These are phyloP conservation scores for Amblyjoppa fuscipennis DNA, from an alignment of 2,888 invertebrate genomes.

Conservation along the genomic window DNA sequence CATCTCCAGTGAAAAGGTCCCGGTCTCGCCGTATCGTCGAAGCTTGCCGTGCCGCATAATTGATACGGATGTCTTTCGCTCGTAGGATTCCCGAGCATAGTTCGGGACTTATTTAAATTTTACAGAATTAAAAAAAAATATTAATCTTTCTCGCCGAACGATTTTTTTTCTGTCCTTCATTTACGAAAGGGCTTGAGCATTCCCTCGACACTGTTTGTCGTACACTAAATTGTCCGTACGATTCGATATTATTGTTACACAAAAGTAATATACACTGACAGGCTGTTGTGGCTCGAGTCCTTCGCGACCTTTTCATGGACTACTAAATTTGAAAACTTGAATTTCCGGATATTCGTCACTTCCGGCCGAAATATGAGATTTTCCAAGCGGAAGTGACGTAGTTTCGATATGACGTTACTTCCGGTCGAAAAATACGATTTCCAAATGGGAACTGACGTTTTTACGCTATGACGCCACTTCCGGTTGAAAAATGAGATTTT, in stretches of 20 bases:
- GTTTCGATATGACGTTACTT: too few species aligned
- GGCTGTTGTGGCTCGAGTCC: background rate
- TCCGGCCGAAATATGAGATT: background rate
- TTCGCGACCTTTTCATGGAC: too few species aligned
- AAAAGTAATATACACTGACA: background rate
- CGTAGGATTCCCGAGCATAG: conserved; percentile 69
- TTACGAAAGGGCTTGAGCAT: background rate
- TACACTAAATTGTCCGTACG: too few species aligned
- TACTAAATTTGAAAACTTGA: too few species aligned
- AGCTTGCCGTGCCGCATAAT: conserved; percentile 81
- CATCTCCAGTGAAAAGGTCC: conserved; percentile 42
- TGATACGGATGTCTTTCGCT: conserved; percentile 84
- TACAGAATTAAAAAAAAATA: conserved; percentile 39
- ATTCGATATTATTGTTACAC: background rate
- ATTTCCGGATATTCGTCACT: too few species aligned
- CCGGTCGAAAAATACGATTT: too few species aligned
- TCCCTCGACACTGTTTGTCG: background rate
- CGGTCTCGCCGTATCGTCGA: conserved; percentile 67
- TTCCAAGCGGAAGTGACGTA: too few species aligned
- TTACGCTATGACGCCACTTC: too few species aligned
- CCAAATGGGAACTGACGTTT: too few species aligned
- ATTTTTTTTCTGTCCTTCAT: background rate
- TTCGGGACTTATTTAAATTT: conserved; percentile 78
- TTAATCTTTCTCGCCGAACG: background rate
- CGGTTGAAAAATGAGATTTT: too few species aligned